Base-by-base conservation (phyloP, 2,888 invertebrate species). In the Lydus trimaculatus region DNA sequence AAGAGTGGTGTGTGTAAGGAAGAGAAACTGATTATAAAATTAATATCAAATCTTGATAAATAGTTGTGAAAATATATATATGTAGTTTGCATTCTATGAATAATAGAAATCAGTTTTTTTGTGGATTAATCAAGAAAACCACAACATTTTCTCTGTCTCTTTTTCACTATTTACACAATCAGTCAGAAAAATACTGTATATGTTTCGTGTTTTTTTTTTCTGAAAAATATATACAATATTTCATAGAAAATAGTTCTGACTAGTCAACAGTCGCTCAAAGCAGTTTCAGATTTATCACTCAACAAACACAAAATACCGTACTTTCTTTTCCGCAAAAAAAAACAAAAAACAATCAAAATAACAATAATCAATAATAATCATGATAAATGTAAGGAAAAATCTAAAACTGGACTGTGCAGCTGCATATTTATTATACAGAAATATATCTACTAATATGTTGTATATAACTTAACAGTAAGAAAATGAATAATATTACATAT, bases 171-270 rank as follows among this genome's bases (percentile, higher is more conserved):
- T 67, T 78, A 79, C 79, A 79, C 68, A 69, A 74, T 75, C 74
- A 75, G 81, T 82, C 83, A 82, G 81, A 83, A 82, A 83, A 84
- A 83, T 84, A 83, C 79, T 83, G 83, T 82, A 83, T 82, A 83
- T 81, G 78, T 80, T 82, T 80, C 65, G 59, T 62, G n/a, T 64
- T 62, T 56, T 58, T 62, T 65, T 39, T 17, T 2, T 17, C 6
- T 64, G 72, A 74, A 80, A 81, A 81, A 80, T 81, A 83, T 82
- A 82, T 81, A 82, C 83, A 83, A 83, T 82, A 83, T 83, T 82
- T 80, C 71, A 66, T 73, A 76, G 74, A 75, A 78, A 76, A 76
- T 74, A 79, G 74, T 77, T 81, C 80, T 81, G 83, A 84, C 83
- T 83, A 83, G 82, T 77, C 20, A 75, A 81, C 81, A 82, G 82